Base-by-base conservation (phyloP, 2,888 invertebrate species). In the Pherbina coryleti region DNA sequence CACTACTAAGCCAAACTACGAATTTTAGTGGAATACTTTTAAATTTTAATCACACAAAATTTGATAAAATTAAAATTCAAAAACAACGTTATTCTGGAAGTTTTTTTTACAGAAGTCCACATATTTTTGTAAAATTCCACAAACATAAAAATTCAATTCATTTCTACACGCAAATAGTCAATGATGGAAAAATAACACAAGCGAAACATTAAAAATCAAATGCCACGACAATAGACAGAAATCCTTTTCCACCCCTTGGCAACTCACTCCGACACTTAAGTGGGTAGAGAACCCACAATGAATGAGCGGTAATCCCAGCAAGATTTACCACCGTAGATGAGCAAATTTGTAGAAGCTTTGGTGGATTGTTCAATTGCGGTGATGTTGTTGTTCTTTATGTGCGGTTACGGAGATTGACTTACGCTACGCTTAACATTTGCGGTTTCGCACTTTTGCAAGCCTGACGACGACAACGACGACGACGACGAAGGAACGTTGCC, bases 381-480 rank as follows among this genome's bases (percentile, higher is more conserved):
- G 34, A 7, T 71, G 57, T 51, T 5, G 78, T 31, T 53, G 53
- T 49, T 17, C 53, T 75, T 78, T 66, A 72, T 70, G 76, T 80
- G 80, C 79, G 81, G 82, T 81, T 80, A 73, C 78, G 78, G 74
- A 81, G 84, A 84, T 87, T 88, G 86, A 87, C 87, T 88, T 85
- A 83, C 84, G 86, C 84, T 84, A 82, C 84, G 86, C 84, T 88
- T 88, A 87, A 86, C 86, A 88, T 87, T 87, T 87, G 87, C 83
- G 88, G 88, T 87, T 88, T 87, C 84, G 84, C 88, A 88, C 87
- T 87, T 87, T 86, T 85, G 83, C 85, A 84, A 81, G 37, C 49
- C n/a, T 14, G 17, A 14, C 37, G n/a, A 25, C 60, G 70, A 19
- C 37, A 66, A 69, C 73, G 34, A 49, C 14, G 34, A 74, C 78